Conservation (phyloP, 2,888 invertebrate genomes). For the Eretmocerus hayati region DNA sequence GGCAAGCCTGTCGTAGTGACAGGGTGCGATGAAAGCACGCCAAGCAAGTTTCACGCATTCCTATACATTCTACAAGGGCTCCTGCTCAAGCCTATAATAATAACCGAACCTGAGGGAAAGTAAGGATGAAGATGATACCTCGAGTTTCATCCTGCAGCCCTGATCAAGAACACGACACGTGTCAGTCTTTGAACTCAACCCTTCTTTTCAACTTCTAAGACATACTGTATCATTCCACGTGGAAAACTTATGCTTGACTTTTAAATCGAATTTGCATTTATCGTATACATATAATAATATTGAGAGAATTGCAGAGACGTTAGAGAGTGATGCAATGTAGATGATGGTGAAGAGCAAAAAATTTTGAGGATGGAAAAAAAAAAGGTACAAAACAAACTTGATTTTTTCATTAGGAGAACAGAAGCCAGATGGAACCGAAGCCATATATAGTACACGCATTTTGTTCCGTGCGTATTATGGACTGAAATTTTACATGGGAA, state of each 20-base stretch:
- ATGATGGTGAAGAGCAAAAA: neutral
- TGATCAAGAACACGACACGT: conserved; percentile 36
- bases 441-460: too few relatives aligned
- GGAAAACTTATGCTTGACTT: too few relatives aligned
- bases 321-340: neutral
- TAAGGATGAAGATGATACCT: conserved; percentile 9
- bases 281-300: too few relatives aligned
- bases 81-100: neutral
- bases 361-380: conserved; percentile 26
- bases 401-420: conserved; percentile 37
- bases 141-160: conserved; percentile 29
- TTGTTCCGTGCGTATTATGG: too few relatives aligned
- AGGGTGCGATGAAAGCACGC: neutral
- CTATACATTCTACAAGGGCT: neutral
- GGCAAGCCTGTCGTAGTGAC: too few relatives aligned
- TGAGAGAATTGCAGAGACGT: too few relatives aligned
- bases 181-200: conserved; percentile 34
- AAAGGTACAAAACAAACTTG: conserved; percentile 36
- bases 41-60: neutral
- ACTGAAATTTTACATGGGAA: too few relatives aligned
- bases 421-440: conserved; percentile 18
- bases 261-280: too few relatives aligned
- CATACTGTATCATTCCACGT: too few relatives aligned
- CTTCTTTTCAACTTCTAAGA: too few relatives aligned
- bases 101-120: neutral